Evolutionary conservation across 2,888 invertebrate genomes (phyloP).

Genomic region (Apantesis nais): DNA sequence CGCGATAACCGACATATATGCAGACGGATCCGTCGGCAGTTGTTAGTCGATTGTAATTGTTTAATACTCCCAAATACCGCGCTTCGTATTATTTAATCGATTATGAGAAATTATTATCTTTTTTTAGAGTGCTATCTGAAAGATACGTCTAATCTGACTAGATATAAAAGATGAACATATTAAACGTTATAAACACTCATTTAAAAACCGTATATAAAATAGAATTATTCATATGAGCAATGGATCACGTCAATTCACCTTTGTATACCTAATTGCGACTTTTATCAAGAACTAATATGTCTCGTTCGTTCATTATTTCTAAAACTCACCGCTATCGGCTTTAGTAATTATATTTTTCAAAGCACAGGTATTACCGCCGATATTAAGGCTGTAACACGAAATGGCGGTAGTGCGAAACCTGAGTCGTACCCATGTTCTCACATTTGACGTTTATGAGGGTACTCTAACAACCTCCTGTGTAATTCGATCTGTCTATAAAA

Average conservation of each 20-base stretch:
- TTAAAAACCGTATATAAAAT: no score
- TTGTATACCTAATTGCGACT: background rate
- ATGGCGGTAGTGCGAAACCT: constrained; percentile 67
- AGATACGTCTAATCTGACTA: no score
- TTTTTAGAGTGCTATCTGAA: no score
- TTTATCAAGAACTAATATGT: background rate
- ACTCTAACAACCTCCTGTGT: constrained; percentile 64
- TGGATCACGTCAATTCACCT: background rate
- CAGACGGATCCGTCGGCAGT: no score
- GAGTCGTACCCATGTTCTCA: constrained; percentile 72
- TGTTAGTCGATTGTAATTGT: no score
- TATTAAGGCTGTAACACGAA: constrained; percentile 56
- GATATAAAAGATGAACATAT: no score
- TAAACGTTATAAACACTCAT: no score
- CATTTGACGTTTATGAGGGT: constrained; percentile 82
- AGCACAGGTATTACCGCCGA: constrained; percentile 23
- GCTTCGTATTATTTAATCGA: no score
- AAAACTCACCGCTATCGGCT: background rate
- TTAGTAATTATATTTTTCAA: constrained; percentile 42
- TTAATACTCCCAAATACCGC: no score
- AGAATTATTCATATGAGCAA: no score
- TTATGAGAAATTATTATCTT: no score
- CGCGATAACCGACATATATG: no score
- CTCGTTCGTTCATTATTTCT: background rate
- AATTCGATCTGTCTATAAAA: constrained; percentile 75